Evolutionary conservation across 2,888 invertebrate species (phyloP).

Genomic region (Autographa gamma): DNA sequence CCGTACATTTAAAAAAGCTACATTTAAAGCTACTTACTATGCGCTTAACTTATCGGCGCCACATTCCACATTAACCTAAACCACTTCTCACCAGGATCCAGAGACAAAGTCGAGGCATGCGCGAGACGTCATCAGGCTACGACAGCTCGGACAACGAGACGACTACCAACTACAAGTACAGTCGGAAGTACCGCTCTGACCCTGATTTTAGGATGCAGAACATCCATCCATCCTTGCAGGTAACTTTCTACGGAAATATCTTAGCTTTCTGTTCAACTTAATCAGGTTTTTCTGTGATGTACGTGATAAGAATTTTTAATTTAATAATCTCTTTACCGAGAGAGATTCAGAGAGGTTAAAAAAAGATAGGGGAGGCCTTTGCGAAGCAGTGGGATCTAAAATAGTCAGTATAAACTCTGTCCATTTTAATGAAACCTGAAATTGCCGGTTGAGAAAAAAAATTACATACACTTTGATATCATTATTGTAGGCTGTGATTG

Average conservation of each 20-base stretch:
- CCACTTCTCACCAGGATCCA: constrained; percentile 77
- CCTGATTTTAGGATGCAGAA: constrained; percentile 94
- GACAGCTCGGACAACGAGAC: constrained; percentile 96
- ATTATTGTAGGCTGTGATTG: too few relatives aligned
- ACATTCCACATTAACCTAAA: neutral
- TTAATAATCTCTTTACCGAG: neutral
- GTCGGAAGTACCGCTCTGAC: constrained; percentile 94
- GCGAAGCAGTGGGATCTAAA: too few relatives aligned
- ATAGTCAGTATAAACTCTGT: too few relatives aligned
- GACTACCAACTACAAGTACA: constrained; percentile 90
- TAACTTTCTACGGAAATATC: constrained; percentile 57
- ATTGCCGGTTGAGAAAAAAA: too few relatives aligned
- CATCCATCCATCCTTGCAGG: constrained; percentile 88
- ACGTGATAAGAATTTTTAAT: neutral
- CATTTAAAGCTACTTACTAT: too few relatives aligned
- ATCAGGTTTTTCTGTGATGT: neutral
- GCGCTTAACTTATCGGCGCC: too few relatives aligned
- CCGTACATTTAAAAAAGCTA: too few relatives aligned
- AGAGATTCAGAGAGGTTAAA: too few relatives aligned
- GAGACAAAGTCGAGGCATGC: constrained; percentile 90
- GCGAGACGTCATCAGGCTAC: constrained; percentile 97
- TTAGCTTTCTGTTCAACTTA: neutral
- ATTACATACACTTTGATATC: too few relatives aligned
- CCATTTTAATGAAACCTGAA: neutral
- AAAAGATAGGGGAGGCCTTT: too few relatives aligned